Evolutionary conservation across 2,113 vertebrate species (phyloP), one percentile per base, ranked within the genome.

Genomic region (Mola mola): DNA sequence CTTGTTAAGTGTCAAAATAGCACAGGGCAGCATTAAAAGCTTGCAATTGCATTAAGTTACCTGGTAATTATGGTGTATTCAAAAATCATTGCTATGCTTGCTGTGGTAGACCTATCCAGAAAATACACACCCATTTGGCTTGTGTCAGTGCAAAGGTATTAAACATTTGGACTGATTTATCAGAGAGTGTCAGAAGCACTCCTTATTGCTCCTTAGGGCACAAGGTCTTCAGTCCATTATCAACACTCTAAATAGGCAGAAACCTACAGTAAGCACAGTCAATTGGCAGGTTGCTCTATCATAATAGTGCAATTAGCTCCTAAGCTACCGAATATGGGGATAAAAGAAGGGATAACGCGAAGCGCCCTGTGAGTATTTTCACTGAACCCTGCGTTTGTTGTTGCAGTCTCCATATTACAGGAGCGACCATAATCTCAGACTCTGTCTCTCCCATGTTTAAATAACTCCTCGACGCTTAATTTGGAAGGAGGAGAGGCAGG

Each of bases 1-100:
- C 82, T 72, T 73, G 78, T 84, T 68, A 87, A 81, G 72, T 76
- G 80, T 83, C 77, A 81, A 83, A 87, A 87, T 75, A 80, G 75
- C 67, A 47, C 57, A 29, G 67, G 11, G 24, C 61, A 15, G 69
- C 79, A 72, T 83, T 84, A 75, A 86, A 82, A 75, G 66, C 76
- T 66, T 68, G 43, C 69, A 33, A 28, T 49, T 66, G 72, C 67
- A 66, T 64, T 50, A 55, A 61, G 28, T 74, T 58, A 66, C 73
- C 72, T 46, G 52, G 78, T 66, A 73, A 85, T 86, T 83, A 83
- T 57, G 77, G 72, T 42, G 37, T 28, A 29, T 64, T 46, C 21
- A 77, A 68, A 72, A 72, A 78, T 57, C 31, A 66, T 15, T 66
- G 78, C 65, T 67, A 55, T 52, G 55, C n/a, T 8, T 15, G 11